Evolutionary conservation across 2,113 vertebrate species (phyloP).

Genomic region (Neolamprologus devosi): DNA sequence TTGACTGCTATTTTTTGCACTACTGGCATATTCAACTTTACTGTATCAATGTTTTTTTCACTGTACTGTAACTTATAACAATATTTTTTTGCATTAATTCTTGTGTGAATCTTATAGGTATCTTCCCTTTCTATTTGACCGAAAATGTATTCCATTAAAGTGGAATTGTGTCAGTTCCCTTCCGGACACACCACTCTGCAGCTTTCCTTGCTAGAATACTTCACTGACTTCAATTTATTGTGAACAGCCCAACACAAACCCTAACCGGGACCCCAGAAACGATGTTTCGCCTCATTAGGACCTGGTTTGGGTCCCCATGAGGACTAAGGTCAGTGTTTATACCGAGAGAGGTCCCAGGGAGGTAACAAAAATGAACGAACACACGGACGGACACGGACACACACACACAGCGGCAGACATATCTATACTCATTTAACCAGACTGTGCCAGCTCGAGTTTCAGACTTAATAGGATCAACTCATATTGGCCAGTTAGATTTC

Average conservation of each 20-base stretch:
- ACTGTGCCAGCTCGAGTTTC: constrained; percentile 35
- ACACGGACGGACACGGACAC: not conserved
- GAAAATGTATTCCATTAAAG: not conserved
- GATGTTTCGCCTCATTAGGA: not conserved
- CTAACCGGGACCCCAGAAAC: not conserved
- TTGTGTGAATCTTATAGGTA: not conserved
- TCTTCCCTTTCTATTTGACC: not conserved
- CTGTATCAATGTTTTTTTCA: not conserved
- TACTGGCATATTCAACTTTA: not conserved
- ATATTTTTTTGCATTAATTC: not conserved
- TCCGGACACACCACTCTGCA: not conserved
- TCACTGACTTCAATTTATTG: not conserved
- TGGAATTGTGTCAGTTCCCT: not conserved
- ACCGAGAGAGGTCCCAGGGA: not conserved
- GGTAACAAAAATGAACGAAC: not conserved
- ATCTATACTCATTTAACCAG: constrained; percentile 51
- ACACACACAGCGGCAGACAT: constrained; percentile 10
- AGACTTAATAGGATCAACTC: constrained; percentile 42
- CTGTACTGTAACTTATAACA: not conserved
- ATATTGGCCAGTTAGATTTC: constrained; percentile 11
- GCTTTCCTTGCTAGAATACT: not conserved
- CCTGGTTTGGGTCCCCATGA: not conserved
- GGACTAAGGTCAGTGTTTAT: not conserved
- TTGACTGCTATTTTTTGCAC: not conserved
- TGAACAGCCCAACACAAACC: not conserved